These are phyloP conservation scores for Blastobasis lacticolella DNA, from an alignment of 2,888 invertebrate species.

Conservation along the genomic window DNA sequence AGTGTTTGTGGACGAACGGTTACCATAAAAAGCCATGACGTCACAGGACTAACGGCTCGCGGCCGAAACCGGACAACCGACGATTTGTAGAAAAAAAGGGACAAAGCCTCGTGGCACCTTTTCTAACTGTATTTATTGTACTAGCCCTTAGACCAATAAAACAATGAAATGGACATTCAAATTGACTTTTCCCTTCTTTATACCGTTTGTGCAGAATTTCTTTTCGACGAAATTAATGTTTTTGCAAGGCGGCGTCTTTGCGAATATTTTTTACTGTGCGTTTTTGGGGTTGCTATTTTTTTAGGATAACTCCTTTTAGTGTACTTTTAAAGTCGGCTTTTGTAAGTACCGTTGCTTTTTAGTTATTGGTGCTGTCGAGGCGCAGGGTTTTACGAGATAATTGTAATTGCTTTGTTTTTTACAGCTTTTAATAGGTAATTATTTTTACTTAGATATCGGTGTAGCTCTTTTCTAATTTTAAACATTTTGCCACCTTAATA, in stretches of 20 bases:
- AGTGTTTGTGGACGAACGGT: not conserved
- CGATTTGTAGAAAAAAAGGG: slow-evolving; percentile 18
- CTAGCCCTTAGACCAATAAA: slow-evolving; percentile 31
- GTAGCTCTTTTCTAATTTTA: too few species aligned
- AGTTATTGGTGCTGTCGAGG: too few species aligned
- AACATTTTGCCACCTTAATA: too few species aligned
- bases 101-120: slow-evolving; percentile 6
- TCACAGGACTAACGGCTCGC: slow-evolving; percentile 39
- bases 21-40: slow-evolving; percentile 24
- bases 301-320: slow-evolving; percentile 5
- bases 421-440: too few species aligned
- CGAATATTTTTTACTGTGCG: slow-evolving; percentile 16
- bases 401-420: too few species aligned
- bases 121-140: slow-evolving; percentile 15
- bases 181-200: slow-evolving; percentile 15
- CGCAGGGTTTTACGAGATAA: too few species aligned
- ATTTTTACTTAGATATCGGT: too few species aligned
- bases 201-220: slow-evolving; percentile 55
- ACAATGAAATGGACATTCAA: slow-evolving; percentile 12
- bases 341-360: too few species aligned
- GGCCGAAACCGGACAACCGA: slow-evolving; percentile 20
- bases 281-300: slow-evolving; percentile 32
- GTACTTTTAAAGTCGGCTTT: too few species aligned
- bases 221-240: slow-evolving; percentile 44
- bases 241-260: slow-evolving; percentile 22